Percentiles rank a stretch among this genome's conserved stretches.
These are phyloP conservation scores for Crotalus viridis DNA, from an alignment of 2,113 vertebrate genomes.

Conservation along the genomic window DNA sequence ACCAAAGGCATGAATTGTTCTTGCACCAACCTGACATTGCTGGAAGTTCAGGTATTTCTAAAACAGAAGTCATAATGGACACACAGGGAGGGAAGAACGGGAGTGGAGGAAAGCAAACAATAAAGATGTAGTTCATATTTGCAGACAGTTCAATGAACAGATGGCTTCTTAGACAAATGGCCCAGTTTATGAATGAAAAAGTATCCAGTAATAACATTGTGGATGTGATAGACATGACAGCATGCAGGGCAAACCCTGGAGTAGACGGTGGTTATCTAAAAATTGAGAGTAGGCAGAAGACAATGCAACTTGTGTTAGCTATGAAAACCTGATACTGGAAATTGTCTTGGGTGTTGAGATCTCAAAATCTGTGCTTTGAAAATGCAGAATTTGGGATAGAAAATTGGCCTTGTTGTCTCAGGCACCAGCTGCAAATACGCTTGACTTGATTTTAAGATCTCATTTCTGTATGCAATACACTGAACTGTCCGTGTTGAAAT, in stretches of 20 bases:
- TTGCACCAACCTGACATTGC: constrained; percentile 68
- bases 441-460: not conserved
- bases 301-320: not conserved
- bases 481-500: not conserved
- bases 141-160: constrained; percentile 55
- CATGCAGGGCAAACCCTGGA: not conserved
- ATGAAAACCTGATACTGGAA: not conserved
- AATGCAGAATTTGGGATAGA: not conserved
- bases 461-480: not conserved
- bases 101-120: constrained; percentile 5
- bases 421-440: not conserved
- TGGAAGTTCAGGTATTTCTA: constrained; percentile 69
- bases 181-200: not conserved
- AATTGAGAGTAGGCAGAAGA: not conserved
- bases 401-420: not conserved
- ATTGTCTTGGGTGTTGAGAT: not conserved
- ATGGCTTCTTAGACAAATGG: constrained; percentile 8
- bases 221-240: not conserved
- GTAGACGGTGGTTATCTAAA: not conserved
- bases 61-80: constrained; percentile 67
- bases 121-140: constrained; percentile 67
- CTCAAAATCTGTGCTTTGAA: not conserved
- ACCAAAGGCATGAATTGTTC: constrained; percentile 60
- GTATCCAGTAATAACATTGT: not conserved
- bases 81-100: constrained; percentile 44